Evolutionary conservation across 2,113 vertebrate species (phyloP), one percentile per base, ranked within the genome.

Genomic region (Centrocercus urophasianus): DNA sequence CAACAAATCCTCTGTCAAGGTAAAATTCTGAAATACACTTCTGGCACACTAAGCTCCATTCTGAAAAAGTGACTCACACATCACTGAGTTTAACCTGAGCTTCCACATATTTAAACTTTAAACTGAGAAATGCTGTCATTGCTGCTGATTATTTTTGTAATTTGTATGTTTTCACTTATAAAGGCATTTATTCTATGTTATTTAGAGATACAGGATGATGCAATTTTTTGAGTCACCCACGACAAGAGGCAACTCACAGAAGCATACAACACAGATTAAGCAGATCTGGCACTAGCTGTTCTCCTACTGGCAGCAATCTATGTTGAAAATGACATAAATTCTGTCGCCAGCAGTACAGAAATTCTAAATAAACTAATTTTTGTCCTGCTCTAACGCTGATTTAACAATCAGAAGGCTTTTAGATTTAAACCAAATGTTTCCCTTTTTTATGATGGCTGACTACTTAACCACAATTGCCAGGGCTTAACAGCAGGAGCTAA

Each of bases 351-450:
- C 79, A 75, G 80, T 11, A 84, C 17, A 91, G 80, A 87, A 93
- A 96, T 95, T 95, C 86, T 74, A 94, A 96, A 92, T 83, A 96
- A 95, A 95, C 90, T 84, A 48, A 84, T 81, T 93, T 87, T 65
- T 70, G 27, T 74, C 85, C 90, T 64, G 73, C 67, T 65, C 52
- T 81, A 56, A 76, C 52, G 63, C 86, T 94, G 91, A 90, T 95
- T 93, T 88, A 96, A 95, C 92, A 96, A 94, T 96, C 91, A 97
- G 83, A 90, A 81, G 93, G 84, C 48, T 90, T 91, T 80, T 92
- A 92, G 92, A 96, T 96, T 93, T 81, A 96, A 97, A 97, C 96
- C 96, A 96, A 97, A 95, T 95, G 93, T 95, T 96, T 77, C 57
- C 59, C 54, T 91, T 96, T 89, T 96, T 92, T 91, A 66, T 92